phyloP scores from a whole-genome alignment of 2,888 invertebrate species.

The Drosophila differens region DNA sequence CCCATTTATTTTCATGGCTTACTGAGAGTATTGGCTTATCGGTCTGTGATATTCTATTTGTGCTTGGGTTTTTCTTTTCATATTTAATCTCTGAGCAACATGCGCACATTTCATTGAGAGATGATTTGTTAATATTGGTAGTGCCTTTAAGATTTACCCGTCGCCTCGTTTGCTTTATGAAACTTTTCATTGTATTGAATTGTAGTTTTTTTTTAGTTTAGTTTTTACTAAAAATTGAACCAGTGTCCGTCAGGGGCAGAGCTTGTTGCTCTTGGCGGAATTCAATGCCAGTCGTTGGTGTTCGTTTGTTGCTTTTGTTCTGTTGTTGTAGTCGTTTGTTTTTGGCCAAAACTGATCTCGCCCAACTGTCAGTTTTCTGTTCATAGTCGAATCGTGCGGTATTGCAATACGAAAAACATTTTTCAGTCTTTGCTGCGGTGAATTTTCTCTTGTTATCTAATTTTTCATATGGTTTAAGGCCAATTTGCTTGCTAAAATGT shows the following conservation, averaged over 20 bases:
- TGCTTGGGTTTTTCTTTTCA: constrained; percentile 52
- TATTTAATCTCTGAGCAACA: constrained; percentile 59
- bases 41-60: neutral
- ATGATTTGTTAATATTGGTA: constrained; percentile 75
- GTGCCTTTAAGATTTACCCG: constrained; percentile 60
- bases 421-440: constrained; percentile 44
- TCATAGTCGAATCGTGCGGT: constrained; percentile 78
- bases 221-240: constrained; percentile 72
- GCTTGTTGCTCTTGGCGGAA: constrained; percentile 79
- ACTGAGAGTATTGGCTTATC: constrained; percentile 3
- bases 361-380: constrained; percentile 82
- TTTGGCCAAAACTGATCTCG: constrained; percentile 83
- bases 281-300: constrained; percentile 76
- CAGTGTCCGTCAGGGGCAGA: constrained; percentile 60
- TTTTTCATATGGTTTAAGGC: constrained; percentile 56
- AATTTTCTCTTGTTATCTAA: constrained; percentile 60
- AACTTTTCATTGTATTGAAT: constrained; percentile 48
- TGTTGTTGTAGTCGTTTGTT: constrained; percentile 71
- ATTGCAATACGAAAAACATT: constrained; percentile 50
- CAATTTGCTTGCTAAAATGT: constrained; percentile 27
- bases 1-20: neutral
- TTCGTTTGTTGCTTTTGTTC: constrained; percentile 53
- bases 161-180: constrained; percentile 59
- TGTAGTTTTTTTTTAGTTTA: constrained; percentile 48
- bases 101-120: constrained; percentile 73